Base-by-base conservation (phyloP, 2,797 vertebrate genomes). In the Typhlichthys eigenmanni region DNA sequence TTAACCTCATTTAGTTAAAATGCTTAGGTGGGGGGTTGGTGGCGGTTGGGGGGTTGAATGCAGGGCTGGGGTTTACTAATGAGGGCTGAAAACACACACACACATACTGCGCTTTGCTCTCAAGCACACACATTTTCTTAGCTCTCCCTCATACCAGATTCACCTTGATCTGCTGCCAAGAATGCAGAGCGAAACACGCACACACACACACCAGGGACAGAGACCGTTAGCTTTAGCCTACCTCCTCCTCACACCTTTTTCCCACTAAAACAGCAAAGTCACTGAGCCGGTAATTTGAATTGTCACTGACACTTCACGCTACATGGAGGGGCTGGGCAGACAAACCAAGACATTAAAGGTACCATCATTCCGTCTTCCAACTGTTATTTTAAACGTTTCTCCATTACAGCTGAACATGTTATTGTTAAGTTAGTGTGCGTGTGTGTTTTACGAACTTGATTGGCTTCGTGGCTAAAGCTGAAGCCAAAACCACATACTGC, bases 141-240 rank as follows among this genome's bases (percentile, higher is more conserved):
- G 67, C 75, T 83, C 64, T 74, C 76, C 76, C 71, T 80, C 75
- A 83, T 75, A 85, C 74, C 79, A 79, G 64, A 82, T 85, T 88
- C 86, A 90, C 93, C 93, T 94, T 94, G 92, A 94, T 94, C 92
- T 88, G 47, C 84, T 91, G 94, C 94, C 93, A 94, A 92, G 89
- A 92, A 88, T 87, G 87, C 74, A 81, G 75, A 68, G 69, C 62
- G 68, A 81, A 12, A 78, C 78, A 68, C 71, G 70, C 43, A 57
- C 75, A 67, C 71, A 75, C 71, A 72, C 75, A 69, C 71, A 77
- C 71, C 62, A 68, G 63, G 71, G 74, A 67, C 59, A 16, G 66
- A 13, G 87, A 83, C 81, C 85, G 84, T 87, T 77, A 83, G 75
- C 85, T 67, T 68, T 78, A 61, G 70, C 80, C 72, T 12, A 62